A percentile compares a stretch with the other conserved stretches of the same genome.
These are phyloP conservation scores for Dinomys branickii DNA, from an alignment of 2,113 vertebrate genomes.

Conservation along the genomic window DNA sequence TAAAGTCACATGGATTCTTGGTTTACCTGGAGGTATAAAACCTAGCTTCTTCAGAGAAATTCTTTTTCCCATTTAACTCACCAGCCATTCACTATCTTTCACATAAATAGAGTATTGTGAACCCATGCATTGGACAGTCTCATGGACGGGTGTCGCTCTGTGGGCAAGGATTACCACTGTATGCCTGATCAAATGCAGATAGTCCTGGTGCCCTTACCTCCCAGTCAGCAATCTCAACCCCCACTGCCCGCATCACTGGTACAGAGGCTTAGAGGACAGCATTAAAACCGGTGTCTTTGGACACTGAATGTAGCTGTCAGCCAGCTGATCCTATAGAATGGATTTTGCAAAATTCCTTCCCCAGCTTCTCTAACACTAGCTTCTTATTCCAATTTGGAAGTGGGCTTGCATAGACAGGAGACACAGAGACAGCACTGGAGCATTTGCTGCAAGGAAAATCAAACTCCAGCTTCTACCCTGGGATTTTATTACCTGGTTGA, in stretches of 20 bases:
- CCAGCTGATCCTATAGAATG: not conserved
- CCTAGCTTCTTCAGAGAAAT: not conserved
- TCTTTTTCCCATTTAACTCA: not conserved
- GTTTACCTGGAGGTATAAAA: not conserved
- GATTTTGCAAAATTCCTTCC: not conserved
- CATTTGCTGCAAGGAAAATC: not conserved
- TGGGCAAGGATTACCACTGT: not conserved
- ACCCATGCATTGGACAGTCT: not conserved
- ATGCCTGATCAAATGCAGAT: not conserved
- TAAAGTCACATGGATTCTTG: not conserved
- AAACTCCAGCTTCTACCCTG: not conserved
- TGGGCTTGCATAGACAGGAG: fast-evolving
- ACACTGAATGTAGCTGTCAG: too few species aligned
- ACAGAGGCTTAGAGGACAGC: not conserved
- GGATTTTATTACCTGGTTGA: not conserved
- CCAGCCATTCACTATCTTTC: not conserved
- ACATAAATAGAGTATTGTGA: not conserved
- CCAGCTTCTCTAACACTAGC: not conserved
- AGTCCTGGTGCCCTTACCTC: not conserved
- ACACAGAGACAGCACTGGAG: not conserved
- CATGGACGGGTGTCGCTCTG: not conserved
- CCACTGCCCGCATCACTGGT: not conserved
- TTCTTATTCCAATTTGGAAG: not conserved
- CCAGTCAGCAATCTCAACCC: not conserved
- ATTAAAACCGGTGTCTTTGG: not conserved